A percentile compares a stretch with the other conserved stretches of the same genome.
Evolutionary conservation across 1,140 invertebrate species (phyloP).

Genomic region (Pararge aegeria): DNA sequence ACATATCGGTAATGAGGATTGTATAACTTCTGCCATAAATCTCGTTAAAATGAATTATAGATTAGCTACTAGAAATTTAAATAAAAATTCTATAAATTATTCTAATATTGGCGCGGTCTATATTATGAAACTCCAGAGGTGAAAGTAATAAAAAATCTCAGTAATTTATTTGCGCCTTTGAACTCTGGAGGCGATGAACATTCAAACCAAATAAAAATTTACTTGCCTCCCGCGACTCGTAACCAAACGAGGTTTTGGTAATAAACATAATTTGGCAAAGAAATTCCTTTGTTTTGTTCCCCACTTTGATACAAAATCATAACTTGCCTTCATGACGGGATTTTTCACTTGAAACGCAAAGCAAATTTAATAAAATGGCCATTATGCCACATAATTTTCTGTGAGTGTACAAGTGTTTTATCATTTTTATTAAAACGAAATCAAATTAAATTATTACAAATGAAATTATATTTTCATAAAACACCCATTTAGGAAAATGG

Average conservation of each 20-base stretch:
- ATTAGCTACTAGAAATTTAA: background rate
- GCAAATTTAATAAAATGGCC: background rate
- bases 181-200: conserved; percentile 21
- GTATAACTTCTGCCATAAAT: too few relatives aligned
- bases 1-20: too few relatives aligned
- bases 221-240: conserved; percentile 11
- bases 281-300: conserved; percentile 15
- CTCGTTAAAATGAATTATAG: background rate
- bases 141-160: conserved; percentile 16
- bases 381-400: background rate
- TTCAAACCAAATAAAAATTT: conserved; percentile 20
- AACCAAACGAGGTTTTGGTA: conserved; percentile 20
- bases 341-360: background rate
- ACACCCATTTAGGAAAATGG: background rate
- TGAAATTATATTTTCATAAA: background rate
- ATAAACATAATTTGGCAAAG: conserved; percentile 19
- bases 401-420: background rate
- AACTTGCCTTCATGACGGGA: conserved; percentile 2
- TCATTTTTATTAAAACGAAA: background rate
- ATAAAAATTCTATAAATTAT: background rate
- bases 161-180: conserved; percentile 23
- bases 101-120: background rate
- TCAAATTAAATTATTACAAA: background rate
- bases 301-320: conserved; percentile 8
- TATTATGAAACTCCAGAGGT: background rate